Conservation (phyloP, 1,140 invertebrate species). For the Palaemon carinicauda region DNA sequence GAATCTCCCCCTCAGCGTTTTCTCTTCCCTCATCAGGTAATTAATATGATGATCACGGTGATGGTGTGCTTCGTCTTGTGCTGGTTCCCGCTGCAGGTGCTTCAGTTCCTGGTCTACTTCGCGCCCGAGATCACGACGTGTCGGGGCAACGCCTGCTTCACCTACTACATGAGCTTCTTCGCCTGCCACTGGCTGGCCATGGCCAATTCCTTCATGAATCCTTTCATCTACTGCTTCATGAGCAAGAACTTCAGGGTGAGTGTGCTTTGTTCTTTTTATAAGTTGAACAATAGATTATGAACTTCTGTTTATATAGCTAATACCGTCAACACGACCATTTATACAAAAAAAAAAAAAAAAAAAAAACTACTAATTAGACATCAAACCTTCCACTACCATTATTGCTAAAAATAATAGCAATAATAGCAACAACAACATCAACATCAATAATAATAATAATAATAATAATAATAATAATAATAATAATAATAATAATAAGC, state of each 20-base stretch:
- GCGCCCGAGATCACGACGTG: conserved; percentile 55
- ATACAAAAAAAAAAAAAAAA: too few species aligned
- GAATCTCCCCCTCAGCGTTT: too few species aligned
- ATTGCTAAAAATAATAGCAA: too few species aligned
- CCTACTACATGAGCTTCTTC: conserved; percentile 66
- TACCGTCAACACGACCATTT: too few species aligned
- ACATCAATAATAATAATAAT: background rate
- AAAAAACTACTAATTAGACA: too few species aligned
- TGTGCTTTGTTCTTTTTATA: conserved; percentile 68
- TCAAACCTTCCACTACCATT: background rate
- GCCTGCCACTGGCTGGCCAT: conserved; percentile 70
- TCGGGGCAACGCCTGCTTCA: conserved; percentile 59
- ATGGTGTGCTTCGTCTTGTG: conserved; percentile 69
- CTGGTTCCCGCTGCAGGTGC: conserved; percentile 69
- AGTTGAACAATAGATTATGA: too few species aligned
- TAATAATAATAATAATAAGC: background rate
- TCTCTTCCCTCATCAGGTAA: conserved; percentile 62
- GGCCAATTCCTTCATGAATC: conserved; percentile 85
- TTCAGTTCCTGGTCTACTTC: conserved; percentile 64
- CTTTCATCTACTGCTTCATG: conserved; percentile 88
- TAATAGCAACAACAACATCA: background rate
- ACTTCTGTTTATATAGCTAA: background rate
- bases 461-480: background rate
- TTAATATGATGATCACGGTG: conserved; percentile 70
- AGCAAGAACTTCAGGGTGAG: conserved; percentile 84